These are phyloP conservation scores for Conus canariensis DNA, from an alignment of 2,888 invertebrate genomes.

Conservation along the genomic window DNA sequence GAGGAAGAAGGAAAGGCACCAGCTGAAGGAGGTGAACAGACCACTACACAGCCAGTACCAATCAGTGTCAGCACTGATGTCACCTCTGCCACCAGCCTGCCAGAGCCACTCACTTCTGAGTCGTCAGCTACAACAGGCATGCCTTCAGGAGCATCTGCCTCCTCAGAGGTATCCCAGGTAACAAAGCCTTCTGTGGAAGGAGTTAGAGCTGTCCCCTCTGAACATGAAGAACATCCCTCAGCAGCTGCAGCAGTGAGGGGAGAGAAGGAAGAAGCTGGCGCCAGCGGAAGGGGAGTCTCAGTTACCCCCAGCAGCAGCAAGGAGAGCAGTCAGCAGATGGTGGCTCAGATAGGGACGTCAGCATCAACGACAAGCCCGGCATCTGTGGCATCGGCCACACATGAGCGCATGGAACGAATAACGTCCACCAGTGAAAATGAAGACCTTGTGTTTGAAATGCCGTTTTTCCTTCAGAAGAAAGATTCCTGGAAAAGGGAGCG, in stretches of 20 bases:
- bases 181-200: too few relatives aligned
- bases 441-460: slow-evolving; percentile 14
- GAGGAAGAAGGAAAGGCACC: background rate
- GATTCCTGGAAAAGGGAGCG: background rate
- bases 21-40: background rate
- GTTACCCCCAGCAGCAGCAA: too few relatives aligned
- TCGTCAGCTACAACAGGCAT: background rate
- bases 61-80: too few relatives aligned
- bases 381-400: background rate
- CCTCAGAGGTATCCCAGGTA: too few relatives aligned
- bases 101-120: too few relatives aligned
- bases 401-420: background rate
- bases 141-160: too few relatives aligned
- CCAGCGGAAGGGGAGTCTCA: too few relatives aligned
- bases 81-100: too few relatives aligned
- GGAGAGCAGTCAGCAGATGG: background rate
- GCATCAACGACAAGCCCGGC: background rate
- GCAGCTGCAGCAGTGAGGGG: background rate
- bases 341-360: background rate
- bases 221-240: background rate
- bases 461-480: background rate
- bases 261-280: background rate
- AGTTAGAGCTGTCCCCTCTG: too few relatives aligned
- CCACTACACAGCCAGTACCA: background rate
- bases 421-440: slow-evolving; percentile 33